A percentile compares a stretch with the other conserved stretches of the same genome.
phyloP scores from a whole-genome alignment of 1,140 invertebrate genomes.

The Euwallacea fornicatus region DNA sequence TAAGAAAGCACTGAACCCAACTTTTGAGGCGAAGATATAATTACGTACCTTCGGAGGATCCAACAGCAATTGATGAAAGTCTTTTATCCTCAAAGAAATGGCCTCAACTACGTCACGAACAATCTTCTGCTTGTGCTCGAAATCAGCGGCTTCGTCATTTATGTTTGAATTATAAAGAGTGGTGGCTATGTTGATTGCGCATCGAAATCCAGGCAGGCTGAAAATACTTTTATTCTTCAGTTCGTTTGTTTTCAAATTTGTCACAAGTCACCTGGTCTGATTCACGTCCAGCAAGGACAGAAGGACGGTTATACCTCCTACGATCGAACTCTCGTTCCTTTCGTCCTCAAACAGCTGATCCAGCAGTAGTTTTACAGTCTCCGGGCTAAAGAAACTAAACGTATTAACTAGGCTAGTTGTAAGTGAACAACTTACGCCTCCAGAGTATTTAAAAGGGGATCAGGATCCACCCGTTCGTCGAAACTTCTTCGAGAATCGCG shows the following conservation, averaged over 20 bases:
- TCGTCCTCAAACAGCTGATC: constrained; percentile 70
- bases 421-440: constrained; percentile 67
- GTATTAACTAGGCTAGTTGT: not conserved
- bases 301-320: constrained; percentile 78
- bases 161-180: constrained; percentile 31
- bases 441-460: constrained; percentile 68
- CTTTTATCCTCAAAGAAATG: constrained; percentile 67
- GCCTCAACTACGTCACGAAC: constrained; percentile 63
- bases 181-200: constrained; percentile 35
- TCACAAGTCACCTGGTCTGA: constrained; percentile 45
- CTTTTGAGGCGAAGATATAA: not conserved
- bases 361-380: constrained; percentile 67
- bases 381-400: constrained; percentile 58
- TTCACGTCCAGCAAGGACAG: constrained; percentile 68
- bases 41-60: constrained; percentile 71
- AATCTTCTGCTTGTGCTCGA: constrained; percentile 58
- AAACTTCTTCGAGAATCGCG: constrained; percentile 66
- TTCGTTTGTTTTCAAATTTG: not conserved
- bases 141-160: constrained; percentile 52
- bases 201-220: constrained; percentile 5
- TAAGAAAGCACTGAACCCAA: constrained; percentile 21
- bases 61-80: constrained; percentile 70
- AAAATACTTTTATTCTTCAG: not conserved
- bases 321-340: constrained; percentile 72
- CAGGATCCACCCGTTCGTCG: constrained; percentile 61